phyloP scores from a whole-genome alignment of 2,888 invertebrate species.

The Rhamphomyia laevipes region DNA sequence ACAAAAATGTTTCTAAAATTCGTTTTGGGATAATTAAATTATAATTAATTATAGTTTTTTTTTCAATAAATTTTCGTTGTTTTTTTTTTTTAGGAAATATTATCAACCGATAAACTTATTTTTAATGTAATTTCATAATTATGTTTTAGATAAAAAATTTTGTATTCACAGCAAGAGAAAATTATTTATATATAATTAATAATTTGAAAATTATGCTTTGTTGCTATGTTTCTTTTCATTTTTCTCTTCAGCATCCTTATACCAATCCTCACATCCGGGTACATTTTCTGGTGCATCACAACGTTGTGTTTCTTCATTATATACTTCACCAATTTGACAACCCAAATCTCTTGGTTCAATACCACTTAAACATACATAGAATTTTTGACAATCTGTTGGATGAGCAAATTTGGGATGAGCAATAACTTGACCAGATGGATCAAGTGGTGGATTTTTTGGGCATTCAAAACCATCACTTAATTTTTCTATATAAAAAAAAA shows the following conservation, averaged over 20 bases:
- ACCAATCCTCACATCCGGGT: conserved; percentile 85
- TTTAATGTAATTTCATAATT: too few species aligned
- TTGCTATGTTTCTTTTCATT: too few species aligned
- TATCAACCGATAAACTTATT: too few species aligned
- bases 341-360: conserved; percentile 78
- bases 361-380: conserved; percentile 82
- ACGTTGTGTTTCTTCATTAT: conserved; percentile 71
- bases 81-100: too few species aligned
- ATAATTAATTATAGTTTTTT: too few species aligned
- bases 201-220: conserved; percentile 23
- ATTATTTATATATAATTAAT: background rate
- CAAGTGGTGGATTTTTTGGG: conserved; percentile 54
- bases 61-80: too few species aligned
- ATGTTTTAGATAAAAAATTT: too few species aligned
- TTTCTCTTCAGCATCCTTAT: conserved; percentile 65
- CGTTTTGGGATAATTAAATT: too few species aligned
- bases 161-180: background rate
- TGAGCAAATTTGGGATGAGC: conserved; percentile 79
- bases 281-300: conserved; percentile 89
- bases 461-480: conserved; percentile 77
- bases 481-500: conserved; percentile 43
- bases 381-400: conserved; percentile 79
- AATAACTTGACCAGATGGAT: conserved; percentile 56
- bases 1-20: too few species aligned
- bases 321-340: conserved; percentile 79